Conservation (phyloP, 2,888 invertebrate species). For the Orgyia antiqua region DNA sequence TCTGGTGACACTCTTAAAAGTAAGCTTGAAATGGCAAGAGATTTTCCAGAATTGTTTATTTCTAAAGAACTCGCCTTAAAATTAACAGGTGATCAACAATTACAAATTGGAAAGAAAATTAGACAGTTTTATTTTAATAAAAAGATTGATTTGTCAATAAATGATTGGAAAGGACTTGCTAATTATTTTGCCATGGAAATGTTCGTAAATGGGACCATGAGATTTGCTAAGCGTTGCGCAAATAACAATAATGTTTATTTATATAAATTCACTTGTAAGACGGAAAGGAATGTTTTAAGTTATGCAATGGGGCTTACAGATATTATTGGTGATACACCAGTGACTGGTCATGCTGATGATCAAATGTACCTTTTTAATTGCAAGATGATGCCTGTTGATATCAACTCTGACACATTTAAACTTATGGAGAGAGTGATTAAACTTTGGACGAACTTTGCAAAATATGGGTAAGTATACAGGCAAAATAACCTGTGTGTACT, state of each 20-base stretch:
- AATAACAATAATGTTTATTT: conserved; percentile 30
- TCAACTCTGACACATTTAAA: conserved; percentile 22
- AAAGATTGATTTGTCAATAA: conserved; percentile 8
- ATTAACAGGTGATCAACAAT: conserved; percentile 20
- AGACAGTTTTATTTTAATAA: conserved; percentile 29
- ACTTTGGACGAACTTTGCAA: conserved; percentile 43
- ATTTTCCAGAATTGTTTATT: conserved; percentile 24
- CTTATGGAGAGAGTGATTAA: conserved; percentile 31
- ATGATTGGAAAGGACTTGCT: conserved; percentile 22
- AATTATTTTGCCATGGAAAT: conserved; percentile 25
- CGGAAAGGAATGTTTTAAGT: conserved; percentile 32
- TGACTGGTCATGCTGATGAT: conserved; percentile 34
- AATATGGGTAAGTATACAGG: conserved; percentile 40
- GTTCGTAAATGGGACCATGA: conserved; percentile 23
- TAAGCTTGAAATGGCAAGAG: conserved; percentile 18
- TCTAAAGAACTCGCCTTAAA: conserved; percentile 21
- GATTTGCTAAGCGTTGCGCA: conserved; percentile 26
- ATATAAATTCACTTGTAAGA: conserved; percentile 38
- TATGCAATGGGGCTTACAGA: conserved; percentile 10
- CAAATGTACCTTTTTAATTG: conserved; percentile 31
- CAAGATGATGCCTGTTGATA: conserved; percentile 16
- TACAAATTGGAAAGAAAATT: conserved; percentile 28
- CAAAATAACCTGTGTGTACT: too few relatives aligned
- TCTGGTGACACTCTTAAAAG: conserved; percentile 8
- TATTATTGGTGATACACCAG: conserved; percentile 13